Evolutionary conservation across 1,140 invertebrate genomes (phyloP), one percentile per base, ranked within the genome.

Genomic region (Heliconius eleuchia): DNA sequence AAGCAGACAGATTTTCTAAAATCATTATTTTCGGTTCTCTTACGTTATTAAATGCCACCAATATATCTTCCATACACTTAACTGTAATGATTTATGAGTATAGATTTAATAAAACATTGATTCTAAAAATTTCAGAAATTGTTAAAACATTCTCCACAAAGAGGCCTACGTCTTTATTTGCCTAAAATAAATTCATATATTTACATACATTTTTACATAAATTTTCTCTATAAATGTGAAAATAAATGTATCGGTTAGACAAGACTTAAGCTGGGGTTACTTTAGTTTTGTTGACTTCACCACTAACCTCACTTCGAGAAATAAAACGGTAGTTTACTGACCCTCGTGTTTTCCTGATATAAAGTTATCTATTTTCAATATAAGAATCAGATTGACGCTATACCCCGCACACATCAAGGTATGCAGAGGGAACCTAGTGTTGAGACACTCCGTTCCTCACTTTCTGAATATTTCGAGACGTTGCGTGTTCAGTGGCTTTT

Each of bases 161-260:
- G 27, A 23, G 16, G 3, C 46, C 46, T 60, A n/a, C 42, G 13
- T 0, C 42, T 42, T 42, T 42, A 42, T 42, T 13, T 42, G 13
- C 42, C 42, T 42, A 42, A 76, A 76, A 73, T 46, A 50, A 73
- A 76, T 76, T 76, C 60, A 71, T 76, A 71, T 71, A 76, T 76
- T 76, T 39, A 37, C 57, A 57, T 57, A 37, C 8, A n/a, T n/a
- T 5, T 76, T 76, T 71, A 34, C 52, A 27, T 66, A 30, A 60
- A 60, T 39, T 71, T 50, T 71, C 13, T 18, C 30, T 52, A 50
- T 76, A 50, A 50, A 76, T 71, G 34, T 71, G 18, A 34, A 71
- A 34, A 71, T 71, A 71, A 34, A 71, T 34, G 70, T 71, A 71
- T 34, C 70, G 30, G 70, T 34, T 71, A 71, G n/a, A 19, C 70